Evolutionary conservation across 2,113 vertebrate genomes (phyloP).

Genomic region (Lucifuga dentata): DNA sequence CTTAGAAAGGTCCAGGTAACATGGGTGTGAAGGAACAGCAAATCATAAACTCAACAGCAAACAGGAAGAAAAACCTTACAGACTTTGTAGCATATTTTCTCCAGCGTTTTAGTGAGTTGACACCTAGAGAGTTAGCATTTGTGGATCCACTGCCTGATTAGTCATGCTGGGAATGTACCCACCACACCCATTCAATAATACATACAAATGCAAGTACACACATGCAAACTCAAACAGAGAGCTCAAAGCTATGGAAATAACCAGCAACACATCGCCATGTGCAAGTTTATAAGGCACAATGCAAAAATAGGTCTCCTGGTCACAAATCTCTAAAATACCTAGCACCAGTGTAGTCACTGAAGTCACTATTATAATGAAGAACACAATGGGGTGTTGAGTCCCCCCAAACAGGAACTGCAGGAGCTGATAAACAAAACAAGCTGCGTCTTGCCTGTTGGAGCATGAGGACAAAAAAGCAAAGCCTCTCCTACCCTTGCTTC

Average conservation of each 20-base stretch:
- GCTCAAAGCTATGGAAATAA: constrained; percentile 14
- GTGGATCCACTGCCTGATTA: constrained; percentile 31
- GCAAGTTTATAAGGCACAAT: neutral
- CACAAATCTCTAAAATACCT: constrained; percentile 54
- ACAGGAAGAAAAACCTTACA: neutral
- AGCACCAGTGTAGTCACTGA: constrained; percentile 26
- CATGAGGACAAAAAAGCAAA: constrained; percentile 29
- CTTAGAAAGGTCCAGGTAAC: constrained; percentile 2
- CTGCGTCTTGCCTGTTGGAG: constrained; percentile 44
- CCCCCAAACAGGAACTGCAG: constrained; percentile 43
- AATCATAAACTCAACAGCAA: neutral
- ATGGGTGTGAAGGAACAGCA: neutral
- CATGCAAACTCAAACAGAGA: constrained; percentile 48
- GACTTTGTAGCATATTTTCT: too few species aligned
- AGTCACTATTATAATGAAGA: constrained; percentile 15
- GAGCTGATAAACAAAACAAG: constrained; percentile 55
- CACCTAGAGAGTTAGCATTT: too few species aligned
- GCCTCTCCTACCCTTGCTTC: constrained; percentile 40
- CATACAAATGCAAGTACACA: constrained; percentile 43
- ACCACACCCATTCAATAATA: constrained; percentile 44
- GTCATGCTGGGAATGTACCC: constrained; percentile 42
- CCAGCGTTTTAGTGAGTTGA: too few species aligned
- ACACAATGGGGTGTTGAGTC: neutral
- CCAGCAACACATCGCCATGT: neutral
- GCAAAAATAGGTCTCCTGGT: constrained; percentile 28